Evolutionary conservation across 2,888 invertebrate species (phyloP).

Genomic region (Imbricaverruca yamaguchii): DNA sequence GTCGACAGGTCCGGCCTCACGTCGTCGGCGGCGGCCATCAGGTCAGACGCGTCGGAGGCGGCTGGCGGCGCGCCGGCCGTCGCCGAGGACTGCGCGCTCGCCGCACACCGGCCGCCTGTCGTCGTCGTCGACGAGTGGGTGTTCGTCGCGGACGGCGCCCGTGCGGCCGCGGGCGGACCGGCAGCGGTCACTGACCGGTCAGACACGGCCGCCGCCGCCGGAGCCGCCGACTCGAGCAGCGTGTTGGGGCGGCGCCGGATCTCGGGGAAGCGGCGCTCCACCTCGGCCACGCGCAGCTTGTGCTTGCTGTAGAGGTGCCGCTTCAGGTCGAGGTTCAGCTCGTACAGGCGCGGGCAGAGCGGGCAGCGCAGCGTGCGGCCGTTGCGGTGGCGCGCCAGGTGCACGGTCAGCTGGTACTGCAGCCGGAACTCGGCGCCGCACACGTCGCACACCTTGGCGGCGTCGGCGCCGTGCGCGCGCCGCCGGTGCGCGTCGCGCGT

Average conservation of each 20-base stretch:
- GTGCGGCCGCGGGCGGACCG: conserved; percentile 26
- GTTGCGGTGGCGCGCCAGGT: conserved; percentile 49
- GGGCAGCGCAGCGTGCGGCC: conserved; percentile 52
- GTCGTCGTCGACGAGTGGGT: conserved; percentile 10
- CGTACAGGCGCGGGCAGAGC: conserved; percentile 51
- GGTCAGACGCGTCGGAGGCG: too few relatives aligned
- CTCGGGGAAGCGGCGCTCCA: conserved; percentile 28
- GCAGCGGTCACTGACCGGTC: conserved; percentile 28
- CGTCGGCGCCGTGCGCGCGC: conserved; percentile 48
- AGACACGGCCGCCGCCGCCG: conserved; percentile 25
- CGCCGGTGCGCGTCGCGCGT: conserved; percentile 49
- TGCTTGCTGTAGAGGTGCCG: conserved; percentile 42
- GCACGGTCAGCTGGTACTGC: conserved; percentile 49
- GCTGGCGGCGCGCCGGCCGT: too few relatives aligned
- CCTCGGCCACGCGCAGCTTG: conserved; percentile 7
- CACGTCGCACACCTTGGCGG: conserved; percentile 45
- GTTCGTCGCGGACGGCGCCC: conserved; percentile 27
- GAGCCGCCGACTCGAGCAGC: conserved; percentile 25
- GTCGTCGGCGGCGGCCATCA: too few relatives aligned
- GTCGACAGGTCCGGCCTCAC: too few relatives aligned
- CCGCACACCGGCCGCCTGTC: too few relatives aligned
- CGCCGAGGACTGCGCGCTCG: too few relatives aligned
- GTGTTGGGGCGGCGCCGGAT: conserved; percentile 30
- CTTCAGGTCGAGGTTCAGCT: conserved; percentile 50
- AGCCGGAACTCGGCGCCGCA: conserved; percentile 47